Conservation (phyloP, 2,888 invertebrate species). For the Lasioglossum calceatum region DNA sequence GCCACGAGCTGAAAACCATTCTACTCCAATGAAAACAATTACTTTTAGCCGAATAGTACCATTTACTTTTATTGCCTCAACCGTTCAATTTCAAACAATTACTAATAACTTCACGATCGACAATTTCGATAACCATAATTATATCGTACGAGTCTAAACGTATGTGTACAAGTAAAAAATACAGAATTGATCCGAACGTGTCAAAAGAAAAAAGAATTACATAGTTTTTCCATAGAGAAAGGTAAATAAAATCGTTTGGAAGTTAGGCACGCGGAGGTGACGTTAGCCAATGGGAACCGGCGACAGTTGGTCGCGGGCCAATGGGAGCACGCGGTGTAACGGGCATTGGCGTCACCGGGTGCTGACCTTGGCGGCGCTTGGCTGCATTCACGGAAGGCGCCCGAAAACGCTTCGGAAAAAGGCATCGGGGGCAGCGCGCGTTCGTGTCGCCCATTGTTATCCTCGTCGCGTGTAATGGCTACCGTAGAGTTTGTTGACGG, state of each 20-base stretch:
- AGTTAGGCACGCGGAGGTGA: not conserved
- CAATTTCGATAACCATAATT: no score
- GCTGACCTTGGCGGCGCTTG: conserved; percentile 70
- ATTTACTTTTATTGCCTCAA: not conserved
- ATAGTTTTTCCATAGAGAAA: not conserved
- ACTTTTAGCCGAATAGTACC: not conserved
- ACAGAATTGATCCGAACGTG: not conserved
- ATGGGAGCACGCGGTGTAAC: conserved; percentile 33
- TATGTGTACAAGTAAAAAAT: not conserved
- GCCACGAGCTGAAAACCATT: not conserved
- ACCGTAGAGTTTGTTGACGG: conserved; percentile 80
- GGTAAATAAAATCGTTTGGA: conserved; percentile 31
- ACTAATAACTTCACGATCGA: not conserved
- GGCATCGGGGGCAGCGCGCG: conserved; percentile 73
- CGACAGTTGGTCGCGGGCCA: conserved; percentile 37
- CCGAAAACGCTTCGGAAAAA: conserved; percentile 72
- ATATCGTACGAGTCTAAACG: not conserved
- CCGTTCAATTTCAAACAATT: not conserved
- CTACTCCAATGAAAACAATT: not conserved
- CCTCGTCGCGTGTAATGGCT: conserved; percentile 82
- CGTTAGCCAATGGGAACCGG: conserved; percentile 21
- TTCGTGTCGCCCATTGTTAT: conserved; percentile 81
- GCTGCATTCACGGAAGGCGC: conserved; percentile 70
- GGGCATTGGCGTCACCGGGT: conserved; percentile 44
- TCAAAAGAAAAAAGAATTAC: not conserved